Conservation (phyloP, 2,888 invertebrate genomes). For the Drosophila flavopinicola region DNA sequence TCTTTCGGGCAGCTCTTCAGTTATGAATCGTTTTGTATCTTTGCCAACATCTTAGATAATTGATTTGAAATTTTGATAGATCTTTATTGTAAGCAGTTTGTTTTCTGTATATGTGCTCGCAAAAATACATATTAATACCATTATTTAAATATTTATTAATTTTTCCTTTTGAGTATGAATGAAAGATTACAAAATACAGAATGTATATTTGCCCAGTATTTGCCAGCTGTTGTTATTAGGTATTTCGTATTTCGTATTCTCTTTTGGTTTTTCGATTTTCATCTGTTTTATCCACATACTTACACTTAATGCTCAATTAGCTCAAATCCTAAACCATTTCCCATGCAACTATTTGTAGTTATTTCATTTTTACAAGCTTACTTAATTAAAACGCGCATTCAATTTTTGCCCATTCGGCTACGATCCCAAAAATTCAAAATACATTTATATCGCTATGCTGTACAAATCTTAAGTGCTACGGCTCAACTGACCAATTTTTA, state of each 20-base stretch:
- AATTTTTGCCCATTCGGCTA: conserved; percentile 2
- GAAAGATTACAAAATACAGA: conserved; percentile 41
- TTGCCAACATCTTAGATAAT: conserved; percentile 36
- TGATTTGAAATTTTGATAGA: conserved; percentile 23
- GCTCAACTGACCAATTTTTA: conserved; percentile 36
- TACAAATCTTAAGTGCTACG: conserved; percentile 69
- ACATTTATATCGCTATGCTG: conserved; percentile 69
- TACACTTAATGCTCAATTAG: conserved; percentile 60
- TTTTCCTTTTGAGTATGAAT: conserved; percentile 1
- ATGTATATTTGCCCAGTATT: conserved; percentile 19
- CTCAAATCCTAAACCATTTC: conserved; percentile 62
- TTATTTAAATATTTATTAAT: conserved; percentile 20
- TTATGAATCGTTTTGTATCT: conserved; percentile 4
- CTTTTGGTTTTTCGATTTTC: conserved; percentile 1
- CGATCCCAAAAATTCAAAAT: conserved; percentile 30
- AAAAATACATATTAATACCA: conserved; percentile 69
- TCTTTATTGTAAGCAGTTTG: conserved; percentile 43
- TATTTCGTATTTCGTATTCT: conserved; percentile 20
- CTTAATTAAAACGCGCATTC: conserved; percentile 27
- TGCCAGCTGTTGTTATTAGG: conserved; percentile 12
- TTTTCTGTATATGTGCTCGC: conserved; percentile 76
- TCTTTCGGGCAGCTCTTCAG: conserved; percentile 6
- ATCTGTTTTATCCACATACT: conserved; percentile 34
- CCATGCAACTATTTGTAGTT: conserved; percentile 28
- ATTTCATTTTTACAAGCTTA: conserved; percentile 68